Evolutionary conservation across 1,140 invertebrate genomes (phyloP).

Genomic region (Microplitis demolitor): DNA sequence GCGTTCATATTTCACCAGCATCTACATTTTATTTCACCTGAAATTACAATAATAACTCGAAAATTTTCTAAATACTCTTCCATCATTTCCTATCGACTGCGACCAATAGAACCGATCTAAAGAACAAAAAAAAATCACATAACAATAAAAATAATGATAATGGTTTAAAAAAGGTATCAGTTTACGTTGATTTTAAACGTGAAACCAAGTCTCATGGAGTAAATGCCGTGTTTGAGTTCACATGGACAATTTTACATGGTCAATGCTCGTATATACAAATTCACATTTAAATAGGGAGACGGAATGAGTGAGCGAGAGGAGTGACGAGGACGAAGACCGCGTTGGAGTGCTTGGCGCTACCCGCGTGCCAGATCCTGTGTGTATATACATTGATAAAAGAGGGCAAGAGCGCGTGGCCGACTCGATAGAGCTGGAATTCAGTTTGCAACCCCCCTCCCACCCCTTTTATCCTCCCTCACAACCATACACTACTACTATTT

Average conservation of each 20-base stretch:
- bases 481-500: neutral
- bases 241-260: neutral
- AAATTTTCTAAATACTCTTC: neutral
- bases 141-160: too few relatives aligned
- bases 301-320: neutral
- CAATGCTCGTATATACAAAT: neutral
- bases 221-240: neutral
- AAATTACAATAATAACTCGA: too few relatives aligned
- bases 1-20: neutral
- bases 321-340: neutral
- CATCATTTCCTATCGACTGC: neutral
- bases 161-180: too few relatives aligned
- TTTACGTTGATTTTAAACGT: neutral
- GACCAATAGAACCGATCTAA: too few relatives aligned
- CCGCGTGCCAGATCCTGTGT: constrained; percentile 15
- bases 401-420: constrained; percentile 36
- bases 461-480: neutral
- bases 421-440: constrained; percentile 42
- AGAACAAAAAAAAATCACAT: too few relatives aligned
- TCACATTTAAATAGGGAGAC: neutral
- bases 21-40: too few relatives aligned
- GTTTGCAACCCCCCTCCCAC: constrained; percentile 34
- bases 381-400: constrained; percentile 35
- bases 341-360: neutral
- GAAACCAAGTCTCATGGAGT: neutral